Conservation (phyloP, 2,888 invertebrate species). For the Acleris literana region DNA sequence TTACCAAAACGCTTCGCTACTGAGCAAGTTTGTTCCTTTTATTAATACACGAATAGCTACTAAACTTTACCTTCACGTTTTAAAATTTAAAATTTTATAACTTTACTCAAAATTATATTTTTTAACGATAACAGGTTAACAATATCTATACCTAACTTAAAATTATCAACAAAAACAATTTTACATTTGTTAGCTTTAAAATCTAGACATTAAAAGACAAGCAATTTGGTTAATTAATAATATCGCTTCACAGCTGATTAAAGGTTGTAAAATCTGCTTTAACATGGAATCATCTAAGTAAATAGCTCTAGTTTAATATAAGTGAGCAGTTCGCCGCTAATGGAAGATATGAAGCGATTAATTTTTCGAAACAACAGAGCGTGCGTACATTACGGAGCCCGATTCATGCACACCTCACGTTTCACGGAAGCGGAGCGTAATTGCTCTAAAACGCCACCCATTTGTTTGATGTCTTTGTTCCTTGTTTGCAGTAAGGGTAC, state of each 20-base stretch:
- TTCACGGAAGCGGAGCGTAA: conserved; percentile 80
- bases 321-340: conserved; percentile 65
- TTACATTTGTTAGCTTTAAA: background rate
- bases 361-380: conserved; percentile 49
- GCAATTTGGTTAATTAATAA: too few relatives aligned
- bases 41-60: conserved; percentile 25
- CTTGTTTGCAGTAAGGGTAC: conserved; percentile 80
- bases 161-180: too few relatives aligned
- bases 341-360: conserved; percentile 72
- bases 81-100: conserved; percentile 21
- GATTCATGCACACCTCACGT: conserved; percentile 75
- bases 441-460: conserved; percentile 84
- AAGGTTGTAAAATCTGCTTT: too few relatives aligned
- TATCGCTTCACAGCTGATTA: too few relatives aligned
- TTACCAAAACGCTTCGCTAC: conserved; percentile 42
- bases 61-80: conserved; percentile 23
- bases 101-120: conserved; percentile 4
- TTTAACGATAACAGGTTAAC: background rate
- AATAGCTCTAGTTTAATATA: conserved; percentile 51
- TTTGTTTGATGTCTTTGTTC: conserved; percentile 84
- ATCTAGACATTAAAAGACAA: too few relatives aligned
- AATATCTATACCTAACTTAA: background rate
- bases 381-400: conserved; percentile 61
- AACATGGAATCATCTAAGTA: background rate
- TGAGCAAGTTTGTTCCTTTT: conserved; percentile 45